Percentiles rank a stretch among this genome's conserved stretches.
Evolutionary conservation across 2,113 vertebrate genomes (phyloP).

Genomic region (Spilogale gracilis): DNA sequence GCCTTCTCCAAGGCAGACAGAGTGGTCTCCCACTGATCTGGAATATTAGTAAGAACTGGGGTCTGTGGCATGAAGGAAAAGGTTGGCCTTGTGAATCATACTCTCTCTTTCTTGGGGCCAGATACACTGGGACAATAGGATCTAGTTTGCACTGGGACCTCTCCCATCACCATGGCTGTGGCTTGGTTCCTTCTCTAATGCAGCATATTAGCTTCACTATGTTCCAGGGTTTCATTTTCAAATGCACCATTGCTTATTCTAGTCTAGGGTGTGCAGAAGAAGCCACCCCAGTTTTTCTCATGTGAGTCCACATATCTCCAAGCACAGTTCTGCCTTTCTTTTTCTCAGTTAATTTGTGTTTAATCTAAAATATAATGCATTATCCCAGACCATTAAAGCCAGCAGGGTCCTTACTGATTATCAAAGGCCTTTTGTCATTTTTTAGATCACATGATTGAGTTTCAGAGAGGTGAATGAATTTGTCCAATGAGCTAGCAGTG

Average conservation of each 20-base stretch:
- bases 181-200: neutral
- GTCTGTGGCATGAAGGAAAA: neutral
- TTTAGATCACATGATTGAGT: neutral
- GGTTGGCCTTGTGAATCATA: neutral
- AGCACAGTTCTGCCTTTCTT: neutral
- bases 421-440: neutral
- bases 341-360: neutral
- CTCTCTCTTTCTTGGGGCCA: neutral
- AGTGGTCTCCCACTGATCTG: neutral
- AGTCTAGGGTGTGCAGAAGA: neutral
- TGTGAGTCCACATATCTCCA: neutral
- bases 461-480: neutral
- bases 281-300: neutral
- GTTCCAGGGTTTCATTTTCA: conserved; percentile 16
- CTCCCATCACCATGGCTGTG: neutral
- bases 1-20: neutral
- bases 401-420: neutral
- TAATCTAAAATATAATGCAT: neutral
- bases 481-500: neutral
- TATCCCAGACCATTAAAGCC: neutral
- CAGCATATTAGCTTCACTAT: neutral
- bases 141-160: neutral
- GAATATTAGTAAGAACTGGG: neutral
- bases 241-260: neutral
- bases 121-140: neutral